Evolutionary conservation across 2,888 invertebrate species (phyloP).

Genomic region (Automeris io): DNA sequence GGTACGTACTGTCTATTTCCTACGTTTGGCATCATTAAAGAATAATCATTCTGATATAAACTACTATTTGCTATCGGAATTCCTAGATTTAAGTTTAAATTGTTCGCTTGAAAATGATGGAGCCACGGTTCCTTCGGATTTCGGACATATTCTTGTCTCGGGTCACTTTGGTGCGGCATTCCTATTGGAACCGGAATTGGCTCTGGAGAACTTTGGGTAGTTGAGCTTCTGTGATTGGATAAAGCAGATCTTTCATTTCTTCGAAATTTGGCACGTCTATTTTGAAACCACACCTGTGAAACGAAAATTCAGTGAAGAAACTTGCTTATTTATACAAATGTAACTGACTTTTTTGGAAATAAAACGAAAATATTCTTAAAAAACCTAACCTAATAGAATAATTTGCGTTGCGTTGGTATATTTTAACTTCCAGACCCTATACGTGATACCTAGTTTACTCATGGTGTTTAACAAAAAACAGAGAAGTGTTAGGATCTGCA

Average conservation of each 20-base stretch:
- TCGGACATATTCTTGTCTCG: conserved; percentile 52
- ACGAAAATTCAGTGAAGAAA: too few species aligned
- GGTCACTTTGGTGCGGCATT: conserved; percentile 53
- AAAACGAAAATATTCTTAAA: not conserved
- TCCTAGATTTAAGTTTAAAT: conserved; percentile 62
- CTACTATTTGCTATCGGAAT: conserved; percentile 59
- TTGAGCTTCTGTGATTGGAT: conserved; percentile 69
- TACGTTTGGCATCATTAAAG: conserved; percentile 67
- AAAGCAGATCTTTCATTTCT: conserved; percentile 89
- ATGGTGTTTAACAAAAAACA: too few species aligned
- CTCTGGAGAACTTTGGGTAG: conserved; percentile 70
- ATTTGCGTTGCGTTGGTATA: too few species aligned
- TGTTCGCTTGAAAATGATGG: conserved; percentile 62
- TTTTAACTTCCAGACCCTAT: too few species aligned
- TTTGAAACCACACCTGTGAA: conserved; percentile 94
- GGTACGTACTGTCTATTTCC: conserved; percentile 60
- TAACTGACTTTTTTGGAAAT: not conserved
- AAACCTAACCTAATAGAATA: not conserved
- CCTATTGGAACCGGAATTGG: conserved; percentile 69
- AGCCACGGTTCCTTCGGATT: conserved; percentile 63
- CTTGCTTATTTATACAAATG: not conserved
- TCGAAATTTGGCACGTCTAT: conserved; percentile 95
- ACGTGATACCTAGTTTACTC: too few species aligned
- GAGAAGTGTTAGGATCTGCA: too few species aligned
- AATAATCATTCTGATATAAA: conserved; percentile 67